Evolutionary conservation across 2,113 vertebrate genomes (phyloP).

Genomic region (Xiphias gladius): DNA sequence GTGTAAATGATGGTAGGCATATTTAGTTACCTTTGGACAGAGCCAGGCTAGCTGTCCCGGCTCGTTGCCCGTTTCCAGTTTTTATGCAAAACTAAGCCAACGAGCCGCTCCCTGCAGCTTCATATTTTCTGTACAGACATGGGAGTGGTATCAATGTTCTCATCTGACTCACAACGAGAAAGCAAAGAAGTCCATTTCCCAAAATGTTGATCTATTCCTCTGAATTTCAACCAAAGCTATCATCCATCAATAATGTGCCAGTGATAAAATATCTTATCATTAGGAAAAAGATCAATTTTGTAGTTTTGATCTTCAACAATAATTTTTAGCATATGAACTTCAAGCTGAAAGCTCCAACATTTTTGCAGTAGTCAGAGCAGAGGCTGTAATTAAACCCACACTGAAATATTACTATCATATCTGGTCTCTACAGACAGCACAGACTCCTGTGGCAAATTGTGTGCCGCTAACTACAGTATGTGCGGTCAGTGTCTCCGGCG

Average conservation of each 20-base stretch:
- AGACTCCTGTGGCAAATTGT: conserved; percentile 60
- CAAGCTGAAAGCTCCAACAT: conserved; percentile 1
- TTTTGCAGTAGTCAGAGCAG: conserved; percentile 34
- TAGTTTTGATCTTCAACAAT: conserved; percentile 18
- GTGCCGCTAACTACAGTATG: conserved; percentile 43
- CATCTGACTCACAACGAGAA: background rate
- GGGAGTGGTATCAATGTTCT: background rate
- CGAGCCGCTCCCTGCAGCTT: background rate
- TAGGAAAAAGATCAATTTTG: background rate
- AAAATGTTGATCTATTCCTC: background rate
- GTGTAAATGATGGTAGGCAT: background rate
- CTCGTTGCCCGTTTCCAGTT: background rate
- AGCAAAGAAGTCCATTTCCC: background rate
- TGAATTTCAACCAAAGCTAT: background rate
- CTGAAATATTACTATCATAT: conserved; percentile 56
- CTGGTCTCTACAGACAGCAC: conserved; percentile 26
- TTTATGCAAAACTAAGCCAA: background rate
- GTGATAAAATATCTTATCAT: background rate
- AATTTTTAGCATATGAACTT: background rate
- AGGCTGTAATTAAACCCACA: conserved; percentile 57
- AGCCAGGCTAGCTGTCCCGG: background rate
- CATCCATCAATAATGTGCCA: background rate
- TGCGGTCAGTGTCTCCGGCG: conserved; percentile 71
- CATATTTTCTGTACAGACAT: background rate
- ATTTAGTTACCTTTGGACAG: background rate